Conservation (phyloP, 2,113 vertebrate genomes). For the Hiodon tergisus region DNA sequence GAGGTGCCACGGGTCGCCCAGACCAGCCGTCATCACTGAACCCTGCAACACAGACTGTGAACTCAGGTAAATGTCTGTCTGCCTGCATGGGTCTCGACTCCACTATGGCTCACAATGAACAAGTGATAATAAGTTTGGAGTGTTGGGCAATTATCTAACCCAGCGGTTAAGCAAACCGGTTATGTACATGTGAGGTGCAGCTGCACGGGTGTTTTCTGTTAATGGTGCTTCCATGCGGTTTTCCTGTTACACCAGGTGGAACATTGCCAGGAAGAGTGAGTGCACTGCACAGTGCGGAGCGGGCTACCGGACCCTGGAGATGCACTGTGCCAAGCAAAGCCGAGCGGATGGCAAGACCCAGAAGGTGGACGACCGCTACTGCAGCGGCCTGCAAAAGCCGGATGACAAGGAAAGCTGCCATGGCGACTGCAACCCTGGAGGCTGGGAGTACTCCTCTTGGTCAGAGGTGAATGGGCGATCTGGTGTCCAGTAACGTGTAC, state of each 20-base stretch:
- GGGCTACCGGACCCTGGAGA: slow-evolving; percentile 82
- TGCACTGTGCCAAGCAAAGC: slow-evolving; percentile 83
- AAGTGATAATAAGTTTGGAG: too few relatives aligned
- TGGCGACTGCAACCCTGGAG: slow-evolving; percentile 84
- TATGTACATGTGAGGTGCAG: too few relatives aligned
- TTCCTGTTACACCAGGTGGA: slow-evolving; percentile 68
- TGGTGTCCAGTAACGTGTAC: background rate
- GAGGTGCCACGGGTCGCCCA: slow-evolving; percentile 75
- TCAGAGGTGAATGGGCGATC: slow-evolving; percentile 72
- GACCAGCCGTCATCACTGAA: slow-evolving; percentile 73
- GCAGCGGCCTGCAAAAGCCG: slow-evolving; percentile 74
- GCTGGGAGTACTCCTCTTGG: slow-evolving; percentile 92
- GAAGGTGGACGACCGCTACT: slow-evolving; percentile 83
- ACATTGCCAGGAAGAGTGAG: slow-evolving; percentile 80
- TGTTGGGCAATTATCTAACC: too few relatives aligned
- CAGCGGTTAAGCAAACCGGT: too few relatives aligned
- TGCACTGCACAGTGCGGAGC: slow-evolving; percentile 84
- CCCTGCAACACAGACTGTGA: slow-evolving; percentile 87
- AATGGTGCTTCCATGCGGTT: background rate
- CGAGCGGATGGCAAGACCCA: slow-evolving; percentile 74
- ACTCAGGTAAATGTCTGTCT: slow-evolving; percentile 67
- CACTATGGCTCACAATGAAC: too few relatives aligned
- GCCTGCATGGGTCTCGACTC: too few relatives aligned
- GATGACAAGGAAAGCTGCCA: slow-evolving; percentile 81
- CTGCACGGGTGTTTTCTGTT: too few relatives aligned